phyloP scores from a whole-genome alignment of 2,888 invertebrate genomes.

The Tupiocoris notatus region DNA sequence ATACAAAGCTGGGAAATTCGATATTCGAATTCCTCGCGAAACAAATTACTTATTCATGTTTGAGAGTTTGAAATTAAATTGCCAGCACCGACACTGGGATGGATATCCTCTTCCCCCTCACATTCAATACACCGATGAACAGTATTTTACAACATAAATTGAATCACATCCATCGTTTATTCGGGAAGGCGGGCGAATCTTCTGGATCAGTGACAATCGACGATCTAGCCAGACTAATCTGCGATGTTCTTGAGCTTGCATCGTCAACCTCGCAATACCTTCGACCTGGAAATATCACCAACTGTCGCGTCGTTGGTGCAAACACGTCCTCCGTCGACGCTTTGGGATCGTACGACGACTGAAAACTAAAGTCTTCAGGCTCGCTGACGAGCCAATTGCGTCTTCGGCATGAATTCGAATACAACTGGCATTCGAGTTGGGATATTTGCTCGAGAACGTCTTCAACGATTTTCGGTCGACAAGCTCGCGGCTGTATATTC shows the following conservation, averaged over 20 bases:
- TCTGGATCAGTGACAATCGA: slow-evolving; percentile 30
- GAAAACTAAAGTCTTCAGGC: slow-evolving; percentile 12
- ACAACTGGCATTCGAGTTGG: background rate
- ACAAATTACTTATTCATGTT: no score
- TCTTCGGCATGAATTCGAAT: background rate
- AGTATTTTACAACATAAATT: no score
- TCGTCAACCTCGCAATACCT: background rate
- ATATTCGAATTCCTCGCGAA: no score
- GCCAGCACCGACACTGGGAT: no score
- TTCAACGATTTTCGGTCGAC: background rate
- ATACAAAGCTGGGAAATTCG: no score
- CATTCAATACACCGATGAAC: no score
- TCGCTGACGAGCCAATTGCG: slow-evolving; percentile 8
- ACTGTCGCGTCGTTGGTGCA: background rate
- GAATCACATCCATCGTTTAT: background rate
- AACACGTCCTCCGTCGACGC: background rate
- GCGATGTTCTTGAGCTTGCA: background rate
- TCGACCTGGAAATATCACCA: background rate
- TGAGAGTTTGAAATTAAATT: no score
- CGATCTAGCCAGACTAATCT: slow-evolving; percentile 7
- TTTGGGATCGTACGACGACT: background rate
- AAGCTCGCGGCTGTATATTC: slow-evolving; percentile 36
- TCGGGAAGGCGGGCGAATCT: background rate
- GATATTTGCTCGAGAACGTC: background rate
- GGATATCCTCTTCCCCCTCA: no score